Evolutionary conservation across 35 echinoderm and acorn worm species (phyloP).

Genomic region (Acanthaster planci): DNA sequence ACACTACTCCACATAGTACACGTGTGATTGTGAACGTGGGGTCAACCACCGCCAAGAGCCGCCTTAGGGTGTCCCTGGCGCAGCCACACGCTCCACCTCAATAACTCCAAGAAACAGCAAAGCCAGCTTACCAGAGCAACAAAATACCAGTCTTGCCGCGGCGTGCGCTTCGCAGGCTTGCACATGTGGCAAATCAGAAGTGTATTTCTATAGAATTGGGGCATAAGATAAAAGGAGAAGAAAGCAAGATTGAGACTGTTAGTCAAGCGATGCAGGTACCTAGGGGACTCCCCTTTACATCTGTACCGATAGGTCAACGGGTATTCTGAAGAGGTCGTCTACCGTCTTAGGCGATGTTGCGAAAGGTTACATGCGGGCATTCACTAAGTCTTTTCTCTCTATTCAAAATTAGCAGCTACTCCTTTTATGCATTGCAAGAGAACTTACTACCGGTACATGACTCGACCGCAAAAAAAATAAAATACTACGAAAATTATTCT

Average conservation of each 20-base stretch:
- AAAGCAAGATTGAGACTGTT: background rate
- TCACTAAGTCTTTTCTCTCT: too few species aligned
- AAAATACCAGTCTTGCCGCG: background rate
- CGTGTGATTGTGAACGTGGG: background rate
- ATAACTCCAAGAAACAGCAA: slow-evolving; percentile 24
- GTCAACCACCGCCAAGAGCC: background rate
- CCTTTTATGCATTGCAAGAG: too few species aligned
- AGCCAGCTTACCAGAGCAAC: background rate
- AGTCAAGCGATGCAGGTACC: slow-evolving; percentile 13
- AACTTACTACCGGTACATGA: too few species aligned
- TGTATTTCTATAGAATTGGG: slow-evolving; percentile 19
- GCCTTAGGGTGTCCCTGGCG: background rate
- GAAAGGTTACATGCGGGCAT: slow-evolving; percentile 16
- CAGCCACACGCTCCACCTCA: slow-evolving; percentile 7
- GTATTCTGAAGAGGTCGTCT: slow-evolving; percentile 19
- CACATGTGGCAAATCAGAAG: slow-evolving; percentile 14
- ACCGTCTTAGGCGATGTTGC: slow-evolving; percentile 24
- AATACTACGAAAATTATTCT: too few species aligned
- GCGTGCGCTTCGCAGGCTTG: background rate
- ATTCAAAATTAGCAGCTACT: too few species aligned
- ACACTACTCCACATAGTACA: slow-evolving; percentile 13
- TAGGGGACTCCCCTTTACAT: background rate
- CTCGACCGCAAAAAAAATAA: too few species aligned
- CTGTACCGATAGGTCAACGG: slow-evolving; percentile 19
- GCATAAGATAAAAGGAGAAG: slow-evolving; percentile 18